A percentile compares a stretch with the other conserved stretches of the same genome.
Conservation (phyloP, 1,140 invertebrate species). For the Drosophila guanche region DNA sequence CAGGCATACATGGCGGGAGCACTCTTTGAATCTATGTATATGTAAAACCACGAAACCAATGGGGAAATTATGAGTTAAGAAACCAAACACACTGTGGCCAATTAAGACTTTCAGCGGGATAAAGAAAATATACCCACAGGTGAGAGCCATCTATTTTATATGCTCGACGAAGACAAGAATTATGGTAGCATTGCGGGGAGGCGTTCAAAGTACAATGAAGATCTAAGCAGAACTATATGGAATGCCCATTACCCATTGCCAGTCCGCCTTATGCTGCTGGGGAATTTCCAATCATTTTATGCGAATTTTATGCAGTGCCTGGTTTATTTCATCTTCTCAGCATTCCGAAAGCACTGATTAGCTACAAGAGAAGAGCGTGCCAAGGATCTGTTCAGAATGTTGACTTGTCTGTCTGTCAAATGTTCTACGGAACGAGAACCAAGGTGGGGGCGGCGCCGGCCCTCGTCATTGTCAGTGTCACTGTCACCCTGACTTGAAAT, state of each 20-base stretch:
- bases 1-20: conserved; percentile 11
- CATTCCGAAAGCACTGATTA: no score
- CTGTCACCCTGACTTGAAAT: conserved; percentile 19
- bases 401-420: conserved; percentile 8
- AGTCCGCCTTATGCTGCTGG: conserved; percentile 2
- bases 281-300: conserved; percentile 43
- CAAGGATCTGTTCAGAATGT: neutral
- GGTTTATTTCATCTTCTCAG: conserved; percentile 8
- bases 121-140: conserved; percentile 58
- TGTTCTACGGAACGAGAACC: neutral
- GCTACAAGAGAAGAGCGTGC: conserved; percentile 5
- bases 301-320: conserved; percentile 50
- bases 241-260: conserved; percentile 43
- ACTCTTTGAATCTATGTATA: conserved; percentile 29
- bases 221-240: conserved; percentile 35
- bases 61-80: conserved; percentile 49
- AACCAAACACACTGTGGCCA: conserved; percentile 40
- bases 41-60: conserved; percentile 6
- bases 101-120: conserved; percentile 58
- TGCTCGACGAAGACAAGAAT: conserved; percentile 19
- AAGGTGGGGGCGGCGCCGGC: conserved; percentile 16
- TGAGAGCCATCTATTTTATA: conserved; percentile 71
- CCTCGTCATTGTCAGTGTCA: conserved; percentile 19
- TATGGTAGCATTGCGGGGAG: conserved; percentile 29
- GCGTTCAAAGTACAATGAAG: conserved; percentile 56